Evolutionary conservation across 2,888 invertebrate genomes (phyloP).

Genomic region (Steromphala cineraria): DNA sequence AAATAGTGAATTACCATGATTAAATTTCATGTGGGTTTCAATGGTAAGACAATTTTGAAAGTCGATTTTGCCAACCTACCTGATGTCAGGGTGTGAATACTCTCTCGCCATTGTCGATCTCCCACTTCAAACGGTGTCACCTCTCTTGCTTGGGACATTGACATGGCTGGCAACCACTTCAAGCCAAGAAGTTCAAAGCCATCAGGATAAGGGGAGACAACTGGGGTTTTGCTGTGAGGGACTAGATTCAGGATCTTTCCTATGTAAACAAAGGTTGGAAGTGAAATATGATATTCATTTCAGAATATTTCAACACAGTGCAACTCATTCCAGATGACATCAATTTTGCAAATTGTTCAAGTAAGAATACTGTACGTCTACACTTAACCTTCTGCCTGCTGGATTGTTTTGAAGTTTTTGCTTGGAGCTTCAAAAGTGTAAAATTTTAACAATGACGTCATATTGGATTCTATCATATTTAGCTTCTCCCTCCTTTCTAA

Average conservation of each 20-base stretch:
- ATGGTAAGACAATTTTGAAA: too few species aligned
- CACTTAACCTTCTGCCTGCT: too few species aligned
- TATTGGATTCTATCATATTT: too few species aligned
- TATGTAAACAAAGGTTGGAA: conserved; percentile 28
- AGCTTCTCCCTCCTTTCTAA: too few species aligned
- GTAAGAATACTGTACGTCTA: too few species aligned
- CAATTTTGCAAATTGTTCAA: background rate
- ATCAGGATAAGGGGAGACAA: conserved; percentile 41
- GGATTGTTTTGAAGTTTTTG: too few species aligned
- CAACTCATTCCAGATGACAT: background rate
- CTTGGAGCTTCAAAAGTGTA: too few species aligned
- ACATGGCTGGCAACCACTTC: conserved; percentile 68
- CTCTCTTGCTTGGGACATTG: conserved; percentile 67
- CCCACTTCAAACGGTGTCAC: conserved; percentile 71
- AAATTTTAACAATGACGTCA: too few species aligned
- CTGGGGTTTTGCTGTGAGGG: conserved; percentile 56
- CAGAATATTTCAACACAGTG: background rate
- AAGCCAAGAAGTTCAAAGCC: conserved; percentile 70
- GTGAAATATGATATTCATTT: background rate
- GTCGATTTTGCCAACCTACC: too few species aligned
- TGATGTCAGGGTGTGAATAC: conserved; percentile 62
- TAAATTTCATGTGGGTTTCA: too few species aligned
- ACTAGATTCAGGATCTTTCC: conserved; percentile 60
- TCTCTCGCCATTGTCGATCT: conserved; percentile 65
- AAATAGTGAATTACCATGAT: too few species aligned